phyloP scores from a whole-genome alignment of 1,140 invertebrate species.

The Gryllus bimaculatus region DNA sequence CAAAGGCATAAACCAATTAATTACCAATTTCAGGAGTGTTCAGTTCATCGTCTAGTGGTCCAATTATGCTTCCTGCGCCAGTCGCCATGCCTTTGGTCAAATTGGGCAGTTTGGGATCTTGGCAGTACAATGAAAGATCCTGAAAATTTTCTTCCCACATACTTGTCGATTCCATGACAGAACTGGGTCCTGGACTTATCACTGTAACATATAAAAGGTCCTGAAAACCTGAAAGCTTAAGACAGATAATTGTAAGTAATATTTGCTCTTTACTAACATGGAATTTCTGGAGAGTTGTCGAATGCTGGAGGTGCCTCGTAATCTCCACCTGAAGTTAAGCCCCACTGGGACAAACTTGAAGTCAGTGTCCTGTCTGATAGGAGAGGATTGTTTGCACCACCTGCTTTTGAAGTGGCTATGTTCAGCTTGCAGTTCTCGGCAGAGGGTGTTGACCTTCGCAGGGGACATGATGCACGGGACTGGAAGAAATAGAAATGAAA shows the following conservation, averaged over 20 bases:
- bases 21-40: conserved; percentile 18
- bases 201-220: too few relatives aligned
- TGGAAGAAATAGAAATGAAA: neutral
- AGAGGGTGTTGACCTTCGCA: neutral
- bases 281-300: too few relatives aligned
- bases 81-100: neutral
- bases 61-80: neutral
- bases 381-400: neutral
- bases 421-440: neutral
- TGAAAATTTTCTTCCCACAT: conserved; percentile 38
- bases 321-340: too few relatives aligned
- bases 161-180: neutral
- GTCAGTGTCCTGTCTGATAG: neutral
- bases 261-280: too few relatives aligned
- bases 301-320: too few relatives aligned
- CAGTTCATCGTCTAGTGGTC: conserved; percentile 18
- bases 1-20: neutral
- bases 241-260: too few relatives aligned
- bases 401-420: neutral
- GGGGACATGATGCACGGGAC: conserved; percentile 16
- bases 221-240: too few relatives aligned
- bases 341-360: neutral
- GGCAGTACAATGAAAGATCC: conserved; percentile 35
- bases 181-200: too few relatives aligned
- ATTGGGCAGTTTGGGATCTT: neutral